phyloP scores from a whole-genome alignment of 2,797 vertebrate species.

The Ctenopoma kingsleyae region DNA sequence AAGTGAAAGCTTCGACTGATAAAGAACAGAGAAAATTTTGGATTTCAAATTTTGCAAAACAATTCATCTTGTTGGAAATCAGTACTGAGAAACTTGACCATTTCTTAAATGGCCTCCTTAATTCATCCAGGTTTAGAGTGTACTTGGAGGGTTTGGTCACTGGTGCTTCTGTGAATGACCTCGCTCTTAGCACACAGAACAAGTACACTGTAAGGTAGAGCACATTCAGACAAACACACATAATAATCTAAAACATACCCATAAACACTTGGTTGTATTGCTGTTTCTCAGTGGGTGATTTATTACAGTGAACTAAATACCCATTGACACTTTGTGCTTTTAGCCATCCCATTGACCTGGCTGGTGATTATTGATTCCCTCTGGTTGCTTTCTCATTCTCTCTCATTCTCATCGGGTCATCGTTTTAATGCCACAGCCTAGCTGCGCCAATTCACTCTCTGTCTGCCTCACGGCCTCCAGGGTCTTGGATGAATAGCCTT shows the following conservation, averaged over 20 bases:
- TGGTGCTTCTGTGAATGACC: slow-evolving; percentile 36
- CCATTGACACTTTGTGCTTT: slow-evolving; percentile 82
- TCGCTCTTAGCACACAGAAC: slow-evolving; percentile 20
- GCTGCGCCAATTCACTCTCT: slow-evolving; percentile 57
- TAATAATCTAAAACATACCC: slow-evolving; percentile 10
- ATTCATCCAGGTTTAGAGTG: slow-evolving; percentile 68
- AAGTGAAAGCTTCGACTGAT: slow-evolving; percentile 45
- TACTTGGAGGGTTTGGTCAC: slow-evolving; percentile 46
- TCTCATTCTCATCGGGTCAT: slow-evolving; percentile 46
- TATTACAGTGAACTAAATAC: slow-evolving; percentile 81
- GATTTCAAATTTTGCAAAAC: slow-evolving; percentile 45
- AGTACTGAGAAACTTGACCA: slow-evolving; percentile 72
- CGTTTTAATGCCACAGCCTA: slow-evolving; percentile 67
- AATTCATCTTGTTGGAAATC: slow-evolving; percentile 67
- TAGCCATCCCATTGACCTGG: slow-evolving; percentile 79
- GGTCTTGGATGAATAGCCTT: slow-evolving; percentile 79
- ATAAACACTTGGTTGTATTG: slow-evolving; percentile 59
- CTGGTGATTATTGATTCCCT: slow-evolving; percentile 80
- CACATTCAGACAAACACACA: slow-evolving; percentile 35
- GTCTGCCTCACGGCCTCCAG: slow-evolving; percentile 58
- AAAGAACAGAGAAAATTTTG: slow-evolving; percentile 43
- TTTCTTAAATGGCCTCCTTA: slow-evolving; percentile 69
- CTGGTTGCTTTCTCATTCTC: slow-evolving; percentile 57
- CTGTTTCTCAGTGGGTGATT: slow-evolving; percentile 71
- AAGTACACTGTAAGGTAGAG: slow-evolving; percentile 18